Evolutionary conservation across 1,140 invertebrate genomes (phyloP).

Genomic region (Anoplolepis gracilipes): DNA sequence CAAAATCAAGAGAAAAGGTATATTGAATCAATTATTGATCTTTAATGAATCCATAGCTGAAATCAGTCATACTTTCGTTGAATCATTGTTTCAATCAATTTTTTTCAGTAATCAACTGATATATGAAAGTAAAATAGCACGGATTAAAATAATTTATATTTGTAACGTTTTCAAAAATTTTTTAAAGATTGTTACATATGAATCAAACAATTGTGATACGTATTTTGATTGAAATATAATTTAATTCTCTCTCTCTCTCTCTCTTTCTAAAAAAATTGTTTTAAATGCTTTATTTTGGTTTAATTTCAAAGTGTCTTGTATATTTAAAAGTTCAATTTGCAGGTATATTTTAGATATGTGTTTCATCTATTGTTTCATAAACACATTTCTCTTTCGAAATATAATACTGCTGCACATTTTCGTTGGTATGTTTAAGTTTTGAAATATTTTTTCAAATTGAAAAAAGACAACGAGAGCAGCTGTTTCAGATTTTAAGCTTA

Average conservation of each 20-base stretch:
- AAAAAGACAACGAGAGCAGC: background rate
- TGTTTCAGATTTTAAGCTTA: constrained; percentile 14
- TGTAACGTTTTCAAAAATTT: too few relatives aligned
- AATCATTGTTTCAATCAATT: background rate
- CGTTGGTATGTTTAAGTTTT: background rate
- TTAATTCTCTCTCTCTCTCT: too few relatives aligned
- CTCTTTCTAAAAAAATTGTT: too few relatives aligned
- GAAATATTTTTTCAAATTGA: background rate
- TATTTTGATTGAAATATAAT: too few relatives aligned
- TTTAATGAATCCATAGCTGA: constrained; percentile 3
- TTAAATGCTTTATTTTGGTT: too few relatives aligned
- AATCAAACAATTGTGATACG: too few relatives aligned
- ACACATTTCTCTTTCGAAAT: too few relatives aligned
- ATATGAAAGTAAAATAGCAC: background rate
- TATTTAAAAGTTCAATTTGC: too few relatives aligned
- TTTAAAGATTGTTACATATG: too few relatives aligned
- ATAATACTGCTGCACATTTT: background rate
- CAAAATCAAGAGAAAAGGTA: background rate
- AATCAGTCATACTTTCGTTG: background rate
- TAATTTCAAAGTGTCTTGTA: too few relatives aligned
- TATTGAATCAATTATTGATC: background rate
- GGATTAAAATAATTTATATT: background rate
- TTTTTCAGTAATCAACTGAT: background rate
- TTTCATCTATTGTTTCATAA: too few relatives aligned
- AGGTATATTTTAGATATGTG: too few relatives aligned